These are phyloP conservation scores for Drosophila kikkawai DNA, from an alignment of 1,140 invertebrate species.

Conservation along the genomic window DNA sequence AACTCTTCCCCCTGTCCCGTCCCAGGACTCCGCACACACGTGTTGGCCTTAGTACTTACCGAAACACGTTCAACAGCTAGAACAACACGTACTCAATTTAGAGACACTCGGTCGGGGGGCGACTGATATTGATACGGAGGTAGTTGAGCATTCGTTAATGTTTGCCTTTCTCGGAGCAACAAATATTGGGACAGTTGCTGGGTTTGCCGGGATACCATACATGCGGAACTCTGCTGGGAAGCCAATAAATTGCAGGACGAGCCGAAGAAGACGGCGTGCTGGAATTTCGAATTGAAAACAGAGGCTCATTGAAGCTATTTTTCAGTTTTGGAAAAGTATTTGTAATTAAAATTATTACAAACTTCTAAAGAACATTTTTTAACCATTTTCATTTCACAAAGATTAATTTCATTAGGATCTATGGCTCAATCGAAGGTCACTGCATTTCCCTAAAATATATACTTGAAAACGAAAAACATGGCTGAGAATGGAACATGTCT, in stretches of 20 bases:
- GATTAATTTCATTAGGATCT: background rate
- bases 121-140: constrained; percentile 50
- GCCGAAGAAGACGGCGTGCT: background rate
- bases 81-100: constrained; percentile 81
- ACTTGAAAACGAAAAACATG: constrained; percentile 17
- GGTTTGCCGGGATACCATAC: constrained; percentile 5
- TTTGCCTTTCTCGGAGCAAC: constrained; percentile 47
- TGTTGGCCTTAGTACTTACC: constrained; percentile 71
- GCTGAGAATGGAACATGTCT: constrained; percentile 37
- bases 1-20: constrained; percentile 1
- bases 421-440: constrained; percentile 37
- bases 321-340: background rate
- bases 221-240: constrained; percentile 25
- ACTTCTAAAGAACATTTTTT: no score
- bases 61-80: constrained; percentile 73
- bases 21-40: constrained; percentile 20
- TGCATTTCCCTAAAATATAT: constrained; percentile 30
- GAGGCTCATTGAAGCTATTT: constrained; percentile 50
- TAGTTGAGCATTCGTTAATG: constrained; percentile 59
- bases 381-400: background rate
- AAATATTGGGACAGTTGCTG: constrained; percentile 57
- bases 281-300: constrained; percentile 50
- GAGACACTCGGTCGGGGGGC: constrained; percentile 57
- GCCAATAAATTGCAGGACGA: constrained; percentile 62
- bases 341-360: background rate